Evolutionary conservation across 1,140 invertebrate species (phyloP).

Genomic region (Ceratosolen fusciceps): DNA sequence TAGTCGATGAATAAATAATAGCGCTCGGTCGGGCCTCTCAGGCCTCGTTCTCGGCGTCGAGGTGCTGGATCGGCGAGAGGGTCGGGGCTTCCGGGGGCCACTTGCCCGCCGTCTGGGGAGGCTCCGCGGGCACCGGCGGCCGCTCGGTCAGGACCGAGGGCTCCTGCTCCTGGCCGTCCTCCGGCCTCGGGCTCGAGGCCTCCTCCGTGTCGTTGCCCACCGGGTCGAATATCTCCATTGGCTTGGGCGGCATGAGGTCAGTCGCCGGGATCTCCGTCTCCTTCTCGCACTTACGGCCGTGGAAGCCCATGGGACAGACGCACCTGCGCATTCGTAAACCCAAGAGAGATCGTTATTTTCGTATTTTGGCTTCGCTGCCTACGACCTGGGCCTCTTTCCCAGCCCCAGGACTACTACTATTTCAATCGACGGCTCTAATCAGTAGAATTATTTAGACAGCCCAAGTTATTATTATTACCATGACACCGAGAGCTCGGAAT

Average conservation of each 20-base stretch:
- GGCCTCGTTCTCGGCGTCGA: conserved; percentile 68
- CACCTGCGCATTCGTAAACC: conserved; percentile 56
- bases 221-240: conserved; percentile 48
- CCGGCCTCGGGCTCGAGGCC: conserved; percentile 48
- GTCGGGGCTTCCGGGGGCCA: conserved; percentile 67
- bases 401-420: too few species aligned
- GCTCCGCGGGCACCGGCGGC: conserved; percentile 54
- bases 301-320: conserved; percentile 64
- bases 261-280: conserved; percentile 63
- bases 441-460: too few species aligned
- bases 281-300: conserved; percentile 67
- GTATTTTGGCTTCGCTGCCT: not conserved
- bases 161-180: conserved; percentile 60
- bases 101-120: conserved; percentile 66
- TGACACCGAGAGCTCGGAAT: too few species aligned
- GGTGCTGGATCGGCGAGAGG: conserved; percentile 54
- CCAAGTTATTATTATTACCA: too few species aligned
- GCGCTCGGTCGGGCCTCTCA: conserved; percentile 25
- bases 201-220: conserved; percentile 42
- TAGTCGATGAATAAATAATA: too few species aligned
- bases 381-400: too few species aligned
- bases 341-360: too few species aligned
- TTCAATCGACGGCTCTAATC: too few species aligned
- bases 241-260: conserved; percentile 64
- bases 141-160: conserved; percentile 64